Evolutionary conservation across 2,888 invertebrate genomes (phyloP).

Genomic region (Harpalus rufipes): DNA sequence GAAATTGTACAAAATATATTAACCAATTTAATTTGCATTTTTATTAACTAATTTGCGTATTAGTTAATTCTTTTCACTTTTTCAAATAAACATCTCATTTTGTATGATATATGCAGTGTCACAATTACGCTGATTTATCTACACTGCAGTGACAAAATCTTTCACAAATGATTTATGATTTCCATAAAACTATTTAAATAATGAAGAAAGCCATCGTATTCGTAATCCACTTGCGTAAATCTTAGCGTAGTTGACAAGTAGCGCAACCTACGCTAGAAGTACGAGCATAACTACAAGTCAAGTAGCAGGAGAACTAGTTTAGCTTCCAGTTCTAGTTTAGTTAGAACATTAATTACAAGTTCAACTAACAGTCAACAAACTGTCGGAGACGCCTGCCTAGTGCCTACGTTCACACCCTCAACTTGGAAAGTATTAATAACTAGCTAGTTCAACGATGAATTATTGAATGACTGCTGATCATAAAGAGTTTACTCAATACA

Average conservation of each 20-base stretch:
- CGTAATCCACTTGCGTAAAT: conserved; percentile 43
- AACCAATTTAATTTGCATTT: background rate
- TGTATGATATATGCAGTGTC: conserved; percentile 2
- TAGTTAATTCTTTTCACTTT: conserved; percentile 1
- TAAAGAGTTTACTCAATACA: too few species aligned
- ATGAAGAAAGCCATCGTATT: conserved; percentile 38
- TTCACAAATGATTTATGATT: conserved; percentile 10
- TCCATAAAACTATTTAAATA: conserved; percentile 40
- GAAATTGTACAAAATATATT: background rate
- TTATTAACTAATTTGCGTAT: background rate
- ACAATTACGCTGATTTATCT: conserved; percentile 18
- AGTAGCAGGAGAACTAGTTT: conserved; percentile 36
- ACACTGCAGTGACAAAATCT: conserved; percentile 27
- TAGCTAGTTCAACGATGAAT: background rate
- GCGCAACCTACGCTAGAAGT: conserved; percentile 24
- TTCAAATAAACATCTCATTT: background rate
- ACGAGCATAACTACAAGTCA: conserved; percentile 27
- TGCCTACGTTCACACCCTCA: conserved; percentile 39
- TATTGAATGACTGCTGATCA: background rate
- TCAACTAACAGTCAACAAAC: conserved; percentile 55
- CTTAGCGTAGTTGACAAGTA: conserved; percentile 25
- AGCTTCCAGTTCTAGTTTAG: conserved; percentile 39
- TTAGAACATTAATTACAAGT: conserved; percentile 47
- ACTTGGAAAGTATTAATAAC: conserved; percentile 21
- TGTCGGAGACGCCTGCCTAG: conserved; percentile 24